Evolutionary conservation across 2,113 vertebrate species (phyloP), one percentile per base, ranked within the genome.

Genomic region (Tragelaphus strepsiceros): DNA sequence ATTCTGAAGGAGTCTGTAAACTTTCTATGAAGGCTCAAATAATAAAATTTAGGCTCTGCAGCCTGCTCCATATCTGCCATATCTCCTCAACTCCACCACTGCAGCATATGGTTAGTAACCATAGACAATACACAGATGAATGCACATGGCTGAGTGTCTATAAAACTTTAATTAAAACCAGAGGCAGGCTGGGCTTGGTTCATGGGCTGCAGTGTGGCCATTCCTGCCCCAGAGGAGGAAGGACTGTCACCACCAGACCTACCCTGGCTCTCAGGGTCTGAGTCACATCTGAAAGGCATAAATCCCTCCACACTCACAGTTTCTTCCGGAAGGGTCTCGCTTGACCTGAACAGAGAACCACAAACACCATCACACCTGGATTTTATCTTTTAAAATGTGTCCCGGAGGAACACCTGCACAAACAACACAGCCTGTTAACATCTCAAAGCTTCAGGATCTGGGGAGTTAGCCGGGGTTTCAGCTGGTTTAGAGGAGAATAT

Each of bases 361-460:
- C 24, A 58, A 59, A 54, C 6, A 7, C 94, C 35, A 1, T 5
- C 26, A 59, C 15, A 30, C 14, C 39, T 19, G 35, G 46, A 35
- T 46, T 95, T 32, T 49, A 6, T 64, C 71, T 92, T 90, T 58
- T n/a, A 95, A 90, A 56, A 46, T 39, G 39, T 39, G 77, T 84
- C 28, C 51, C 53, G 22, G 22, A 71, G 51, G 46, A 90, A 35
- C 58, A 67, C 88, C 43, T 80, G 58, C 71, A 81, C 39, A 93
- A 81, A 64, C n/a, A 80, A 22, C 6, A 26, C 30, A 62, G 11
- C 74, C 22, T 28, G 13, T 71, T 64, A 56, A 39, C 62, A 71
- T 22, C 26, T 26, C 32, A 59, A 14, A 58, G 61, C 32, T 51
- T 93, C 81, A 91, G 62, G 64, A 88, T 46, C 28, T 8, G 10